A percentile compares a stretch with the other conserved stretches of the same genome.
phyloP scores from a whole-genome alignment of 2,797 vertebrate species.

The Lagocephalus sceleratus region DNA sequence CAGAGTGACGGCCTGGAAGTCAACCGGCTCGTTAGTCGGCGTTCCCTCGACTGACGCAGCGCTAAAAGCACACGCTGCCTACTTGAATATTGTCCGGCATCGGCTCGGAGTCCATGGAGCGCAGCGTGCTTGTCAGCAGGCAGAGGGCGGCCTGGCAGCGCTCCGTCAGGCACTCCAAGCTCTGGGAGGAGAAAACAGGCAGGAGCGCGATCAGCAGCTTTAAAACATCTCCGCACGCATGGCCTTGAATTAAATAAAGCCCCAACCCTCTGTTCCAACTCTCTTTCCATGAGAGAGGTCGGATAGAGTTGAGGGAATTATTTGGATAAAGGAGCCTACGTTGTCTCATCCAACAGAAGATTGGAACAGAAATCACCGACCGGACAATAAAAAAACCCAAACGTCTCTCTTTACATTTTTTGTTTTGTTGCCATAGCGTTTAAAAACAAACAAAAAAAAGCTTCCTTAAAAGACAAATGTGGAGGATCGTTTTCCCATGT shows the following conservation, averaged over 20 bases:
- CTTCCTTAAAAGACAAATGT: not conserved
- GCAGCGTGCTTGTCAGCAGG: constrained; percentile 74
- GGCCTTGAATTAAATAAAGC: too few relatives aligned
- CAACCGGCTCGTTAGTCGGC: not conserved
- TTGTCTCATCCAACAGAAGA: constrained; percentile 8
- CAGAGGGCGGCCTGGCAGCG: constrained; percentile 75
- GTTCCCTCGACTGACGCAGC: not conserved
- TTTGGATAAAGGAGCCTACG: constrained; percentile 47
- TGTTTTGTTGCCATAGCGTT: too few relatives aligned
- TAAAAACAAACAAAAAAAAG: not conserved
- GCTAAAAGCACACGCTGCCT: not conserved
- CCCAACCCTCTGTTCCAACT: not conserved
- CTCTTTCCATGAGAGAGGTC: constrained; percentile 27
- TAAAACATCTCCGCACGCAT: too few relatives aligned
- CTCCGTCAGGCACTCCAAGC: constrained; percentile 77
- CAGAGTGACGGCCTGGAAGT: constrained; percentile 67
- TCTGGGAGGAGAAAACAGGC: constrained; percentile 45
- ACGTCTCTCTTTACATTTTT: too few relatives aligned
- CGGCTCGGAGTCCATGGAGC: constrained; percentile 69
- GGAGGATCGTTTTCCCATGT: not conserved
- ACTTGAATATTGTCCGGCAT: constrained; percentile 76
- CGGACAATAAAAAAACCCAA: not conserved
- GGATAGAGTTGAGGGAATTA: constrained; percentile 9
- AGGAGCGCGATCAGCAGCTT: not conserved
- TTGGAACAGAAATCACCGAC: too few relatives aligned